These are phyloP conservation scores for Steinernema feltiae DNA, from an alignment of 1,140 invertebrate genomes.

Conservation along the genomic window DNA sequence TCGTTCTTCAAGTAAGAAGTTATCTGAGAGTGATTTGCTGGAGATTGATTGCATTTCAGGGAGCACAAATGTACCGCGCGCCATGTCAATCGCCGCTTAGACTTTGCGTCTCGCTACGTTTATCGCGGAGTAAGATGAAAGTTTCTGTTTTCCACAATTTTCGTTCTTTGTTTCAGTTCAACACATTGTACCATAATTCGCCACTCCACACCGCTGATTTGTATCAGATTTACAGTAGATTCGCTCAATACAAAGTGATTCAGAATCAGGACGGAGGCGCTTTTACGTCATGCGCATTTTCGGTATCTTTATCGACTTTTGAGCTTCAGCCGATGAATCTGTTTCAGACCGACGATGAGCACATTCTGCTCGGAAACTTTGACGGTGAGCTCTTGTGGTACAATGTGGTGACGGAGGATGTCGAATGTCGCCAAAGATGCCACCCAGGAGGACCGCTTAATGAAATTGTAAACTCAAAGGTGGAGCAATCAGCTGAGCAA, in stretches of 20 bases:
- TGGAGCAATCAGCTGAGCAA: conserved; percentile 21
- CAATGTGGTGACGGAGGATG: conserved; percentile 71
- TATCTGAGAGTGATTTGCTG: neutral
- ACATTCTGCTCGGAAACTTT: conserved; percentile 76
- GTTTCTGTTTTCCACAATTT: conserved; percentile 24
- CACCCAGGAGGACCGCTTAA: conserved; percentile 25
- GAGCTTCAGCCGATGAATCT: conserved; percentile 11
- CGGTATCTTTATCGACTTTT: conserved; percentile 61
- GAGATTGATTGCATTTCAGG: neutral
- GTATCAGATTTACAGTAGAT: conserved; percentile 77
- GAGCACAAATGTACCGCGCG: conserved; percentile 58
- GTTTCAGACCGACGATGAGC: conserved; percentile 70
- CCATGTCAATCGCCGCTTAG: conserved; percentile 58
- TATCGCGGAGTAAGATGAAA: conserved; percentile 58
- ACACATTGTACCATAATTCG: conserved; percentile 68
- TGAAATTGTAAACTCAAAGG: conserved; percentile 8
- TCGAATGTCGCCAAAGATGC: conserved; percentile 54
- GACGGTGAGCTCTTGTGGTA: conserved; percentile 79
- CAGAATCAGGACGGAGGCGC: conserved; percentile 70
- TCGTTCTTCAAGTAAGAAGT: conserved; percentile 58
- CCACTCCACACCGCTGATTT: conserved; percentile 72
- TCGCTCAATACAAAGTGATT: conserved; percentile 78
- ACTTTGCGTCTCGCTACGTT: conserved; percentile 63
- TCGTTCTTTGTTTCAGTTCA: neutral
- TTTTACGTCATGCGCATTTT: conserved; percentile 75